Base-by-base conservation (phyloP, 2,888 invertebrate species). In the Aleiodes alternator region DNA sequence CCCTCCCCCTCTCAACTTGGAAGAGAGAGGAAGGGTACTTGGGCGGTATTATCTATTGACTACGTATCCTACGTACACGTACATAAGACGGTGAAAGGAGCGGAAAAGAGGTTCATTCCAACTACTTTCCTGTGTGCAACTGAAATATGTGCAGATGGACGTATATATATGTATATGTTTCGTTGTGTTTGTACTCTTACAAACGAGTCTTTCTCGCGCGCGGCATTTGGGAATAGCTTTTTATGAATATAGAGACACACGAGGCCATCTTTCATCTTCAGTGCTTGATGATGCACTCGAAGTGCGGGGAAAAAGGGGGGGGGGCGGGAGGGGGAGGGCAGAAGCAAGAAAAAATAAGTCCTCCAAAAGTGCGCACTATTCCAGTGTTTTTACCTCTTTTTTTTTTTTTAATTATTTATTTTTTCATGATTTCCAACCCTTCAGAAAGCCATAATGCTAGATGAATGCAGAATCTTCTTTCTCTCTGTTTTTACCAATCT, bases 171-270 rank as follows among this genome's bases (percentile, higher is more conserved):
- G 31, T 51, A 2, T 31, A 51, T 8, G 31, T 68, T 31, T 23
- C 51, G 51, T 5, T 31, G 34, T 68, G 53, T 34, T 61, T 53
- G 53, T 72, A 31, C 51, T 53, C 61, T 50, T 61, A 53, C 34
- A 50, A 72, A 38, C 23, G 23, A 53, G 59, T 51, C 34, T 69
- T 2, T 23, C 23, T 23, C 23, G 23, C 73, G 82, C 82, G 81
- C 83, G 84, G 83, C 85, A 85, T 87, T 87, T 85, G 85, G 85
- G 87, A 87, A 87, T 87, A 85, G 87, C 87, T 86, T 87, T 87
- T 85, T 23, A 23, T 23, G 23, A 23, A 23, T 2, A 87, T 86
- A 83, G 83, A 76, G 76, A 76, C 76, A 61, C 59, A 78, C 80
- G 81, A 48, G 64, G 64, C 48, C 81, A 83, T 84, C 87, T 87